Evolutionary conservation across 2,113 vertebrate species (phyloP), one percentile per base, ranked within the genome.

Genomic region (Benitochromis conjunctus): DNA sequence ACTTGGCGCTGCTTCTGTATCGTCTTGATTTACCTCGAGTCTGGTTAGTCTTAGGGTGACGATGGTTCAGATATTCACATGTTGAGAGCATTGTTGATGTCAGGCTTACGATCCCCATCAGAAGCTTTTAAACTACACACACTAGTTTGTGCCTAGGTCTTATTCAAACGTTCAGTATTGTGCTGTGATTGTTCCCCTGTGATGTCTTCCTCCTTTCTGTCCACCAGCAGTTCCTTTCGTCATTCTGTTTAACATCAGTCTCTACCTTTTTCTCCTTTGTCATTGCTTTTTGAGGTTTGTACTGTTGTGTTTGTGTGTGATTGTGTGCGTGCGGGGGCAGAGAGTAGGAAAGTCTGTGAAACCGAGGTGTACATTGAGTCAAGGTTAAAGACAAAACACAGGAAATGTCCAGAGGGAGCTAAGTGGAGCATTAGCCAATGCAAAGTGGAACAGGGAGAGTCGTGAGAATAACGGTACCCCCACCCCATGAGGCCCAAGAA

Each of bases 381-480:
- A 89, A 92, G 88, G 92, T 92, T 78, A 84, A 80, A 82, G 82
- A 84, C 24, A 34, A 9, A 82, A 76, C 64, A 66, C 11, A 29
- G 55, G 58, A 74, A 48, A 4, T 34, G 46, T 85, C 80, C 29
- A 5, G 74, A 29, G 85, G 86, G 76, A 51, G 31, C 62, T 86
- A 95, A 94, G 83, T 95, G 88, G 94, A 92, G 78, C 87, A 83
- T 8, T 34, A 89, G 80, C 90, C 80, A 85, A 88, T 54, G 56
- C 79, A 82, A 95, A 94, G 90, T 95, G 87, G 95, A 93, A 80
- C 95, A 92, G 86, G 91, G 78, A 80, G 89, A 80, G 90, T 81
- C 19, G 26, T 12, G 85, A 93, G 92, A 92, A 83, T 89, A 89
- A 74, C 10, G 14, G 7, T n/a, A 26, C 46, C 51, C 7, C 51